Evolutionary conservation across 2,888 invertebrate genomes (phyloP).

Genomic region (Melanophora roralis): DNA sequence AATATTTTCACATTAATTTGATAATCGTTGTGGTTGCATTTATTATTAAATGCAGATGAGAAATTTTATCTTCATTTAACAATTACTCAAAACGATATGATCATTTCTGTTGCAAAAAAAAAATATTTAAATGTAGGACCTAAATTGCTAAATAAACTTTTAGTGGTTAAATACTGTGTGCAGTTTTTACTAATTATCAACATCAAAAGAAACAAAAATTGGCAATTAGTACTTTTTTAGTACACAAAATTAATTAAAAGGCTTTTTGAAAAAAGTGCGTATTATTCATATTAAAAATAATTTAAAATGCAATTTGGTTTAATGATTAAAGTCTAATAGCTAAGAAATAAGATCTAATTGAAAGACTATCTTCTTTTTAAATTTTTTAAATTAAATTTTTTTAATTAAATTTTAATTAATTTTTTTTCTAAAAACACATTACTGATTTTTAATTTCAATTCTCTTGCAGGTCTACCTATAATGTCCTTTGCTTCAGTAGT

Average conservation of each 20-base stretch:
- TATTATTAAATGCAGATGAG: no score
- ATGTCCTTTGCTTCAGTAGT: conserved; percentile 22
- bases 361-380: no score
- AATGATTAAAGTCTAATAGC: not conserved
- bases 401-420: no score
- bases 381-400: no score
- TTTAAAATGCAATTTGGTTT: not conserved
- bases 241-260: conserved; percentile 4
- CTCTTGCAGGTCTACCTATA: conserved; percentile 39
- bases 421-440: not conserved
- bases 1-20: no score
- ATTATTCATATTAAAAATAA: not conserved
- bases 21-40: no score
- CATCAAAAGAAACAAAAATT: conserved; percentile 45
- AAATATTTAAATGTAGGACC: not conserved
- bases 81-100: not conserved
- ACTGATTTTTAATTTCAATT: not conserved
- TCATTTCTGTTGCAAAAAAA: not conserved
- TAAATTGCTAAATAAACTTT: conserved; percentile 24
- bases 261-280: not conserved
- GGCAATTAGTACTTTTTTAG: conserved; percentile 15
- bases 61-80: not conserved
- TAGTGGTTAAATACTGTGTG: conserved; percentile 23
- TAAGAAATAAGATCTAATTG: no score
- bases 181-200: conserved; percentile 30